phyloP scores from a whole-genome alignment of 2,113 vertebrate species.

The Atrichornis clamosus region DNA sequence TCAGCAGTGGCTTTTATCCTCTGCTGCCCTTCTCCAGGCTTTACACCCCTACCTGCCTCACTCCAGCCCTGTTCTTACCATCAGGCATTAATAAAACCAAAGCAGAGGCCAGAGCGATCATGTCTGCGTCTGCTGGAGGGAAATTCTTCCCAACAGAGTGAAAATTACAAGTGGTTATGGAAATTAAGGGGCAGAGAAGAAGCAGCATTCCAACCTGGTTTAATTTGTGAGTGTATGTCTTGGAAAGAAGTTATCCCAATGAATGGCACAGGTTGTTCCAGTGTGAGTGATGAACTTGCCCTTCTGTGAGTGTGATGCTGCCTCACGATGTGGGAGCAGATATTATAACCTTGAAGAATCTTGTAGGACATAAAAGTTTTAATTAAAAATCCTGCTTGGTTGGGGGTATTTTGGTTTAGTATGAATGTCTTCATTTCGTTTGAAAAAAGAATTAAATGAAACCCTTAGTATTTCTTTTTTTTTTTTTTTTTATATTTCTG shows the following conservation, averaged over 20 bases:
- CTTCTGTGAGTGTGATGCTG: not conserved
- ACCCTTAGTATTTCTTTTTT: not conserved
- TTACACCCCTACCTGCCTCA: not conserved
- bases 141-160: not conserved
- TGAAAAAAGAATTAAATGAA: slow-evolving; percentile 36
- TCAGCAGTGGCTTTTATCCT: not conserved
- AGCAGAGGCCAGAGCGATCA: not conserved
- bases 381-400: slow-evolving; percentile 20
- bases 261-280: not conserved
- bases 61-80: accelerated
- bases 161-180: not conserved
- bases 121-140: not conserved
- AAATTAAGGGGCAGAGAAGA: not conserved
- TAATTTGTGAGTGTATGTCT: not conserved
- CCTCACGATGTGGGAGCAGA: not conserved
- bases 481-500: slow-evolving; percentile 3
- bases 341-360: slow-evolving; percentile 39
- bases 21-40: not conserved
- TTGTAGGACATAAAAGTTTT: slow-evolving; percentile 33
- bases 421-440: slow-evolving; percentile 45
- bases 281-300: not conserved
- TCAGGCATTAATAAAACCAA: not conserved
- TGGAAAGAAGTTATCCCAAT: not conserved
- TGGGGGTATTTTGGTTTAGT: slow-evolving; percentile 24
- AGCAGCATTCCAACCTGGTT: not conserved